Evolutionary conservation across 1,140 invertebrate species (phyloP).

Genomic region (Platorchestia sp.): DNA sequence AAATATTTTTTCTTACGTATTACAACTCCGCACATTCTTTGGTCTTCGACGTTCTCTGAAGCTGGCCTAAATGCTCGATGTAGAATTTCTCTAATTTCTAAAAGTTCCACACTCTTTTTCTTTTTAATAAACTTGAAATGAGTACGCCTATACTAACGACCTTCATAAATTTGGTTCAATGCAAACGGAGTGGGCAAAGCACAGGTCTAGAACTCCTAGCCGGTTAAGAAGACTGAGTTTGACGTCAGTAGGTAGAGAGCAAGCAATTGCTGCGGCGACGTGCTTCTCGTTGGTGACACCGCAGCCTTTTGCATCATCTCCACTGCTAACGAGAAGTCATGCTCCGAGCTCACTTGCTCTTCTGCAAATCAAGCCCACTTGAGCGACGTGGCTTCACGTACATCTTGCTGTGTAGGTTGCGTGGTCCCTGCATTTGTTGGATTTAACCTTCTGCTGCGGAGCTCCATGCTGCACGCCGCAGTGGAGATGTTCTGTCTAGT

Average conservation of each 20-base stretch:
- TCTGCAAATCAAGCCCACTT: constrained; percentile 31
- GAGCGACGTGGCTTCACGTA: not conserved
- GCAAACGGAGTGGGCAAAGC: not conserved
- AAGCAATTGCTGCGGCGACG: not conserved
- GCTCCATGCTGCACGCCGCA: not conserved
- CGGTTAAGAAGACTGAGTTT: not conserved
- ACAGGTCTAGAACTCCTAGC: not conserved
- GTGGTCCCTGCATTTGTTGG: not conserved
- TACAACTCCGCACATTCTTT: too few species aligned
- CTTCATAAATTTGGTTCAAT: too few species aligned
- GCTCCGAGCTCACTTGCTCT: not conserved
- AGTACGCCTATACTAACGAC: not conserved
- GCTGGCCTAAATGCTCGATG: too few species aligned
- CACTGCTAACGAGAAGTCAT: constrained; percentile 3
- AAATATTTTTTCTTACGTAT: too few species aligned
- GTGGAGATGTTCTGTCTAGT: not conserved
- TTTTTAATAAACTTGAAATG: not conserved
- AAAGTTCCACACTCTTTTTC: not conserved
- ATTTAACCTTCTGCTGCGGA: not conserved
- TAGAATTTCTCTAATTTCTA: not conserved
- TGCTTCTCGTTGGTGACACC: not conserved
- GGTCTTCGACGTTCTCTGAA: too few species aligned
- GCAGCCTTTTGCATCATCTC: not conserved
- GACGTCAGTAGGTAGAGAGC: not conserved
- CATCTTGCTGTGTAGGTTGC: not conserved